Base-by-base conservation (phyloP, 1,140 invertebrate genomes). In the Tribolium madens region DNA sequence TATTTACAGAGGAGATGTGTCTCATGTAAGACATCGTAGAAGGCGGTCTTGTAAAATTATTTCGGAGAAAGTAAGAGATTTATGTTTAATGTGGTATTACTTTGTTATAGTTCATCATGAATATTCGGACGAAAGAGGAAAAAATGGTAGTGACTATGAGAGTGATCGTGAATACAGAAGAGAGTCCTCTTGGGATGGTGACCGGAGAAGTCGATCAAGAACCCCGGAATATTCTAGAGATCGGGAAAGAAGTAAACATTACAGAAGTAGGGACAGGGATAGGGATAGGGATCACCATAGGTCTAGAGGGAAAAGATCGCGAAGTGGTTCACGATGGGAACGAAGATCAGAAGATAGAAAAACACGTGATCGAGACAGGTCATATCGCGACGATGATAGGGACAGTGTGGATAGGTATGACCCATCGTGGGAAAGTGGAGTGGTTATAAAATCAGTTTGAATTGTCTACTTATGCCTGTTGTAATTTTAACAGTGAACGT, bases 401-500 rank as follows among this genome's bases (percentile, higher is more conserved):
- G 85, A 86, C 75, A 85, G 83, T 78, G 78, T 78, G 42, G 80
- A 82, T 79, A 81, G 81, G 79, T 81, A 78, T 69, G 75, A 80
- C 36, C 15, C 70, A 64, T 72, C 52, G 70, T 73, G 42, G 74
- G 60, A 73, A 82, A 73, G 80, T 79, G 72, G 80, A 81, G 78
- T 82, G 79, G 79, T 73, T 81, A 72, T 81, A 78, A 76, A 77
- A 57, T 78, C 50, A 64, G 42, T 76, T 76, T 79, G 73, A 50
- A 79, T 42, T 78, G 33, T 79, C 60, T 76, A 79, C 52, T 80
- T 77, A 81, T 80, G 77, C 72, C 53, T 78, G 77, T 82, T 79
- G 79, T 84, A 79, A 81, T 84, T 79, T 85, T 84, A 72, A 80
- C 81, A 86, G 84, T 84, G 84, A 85, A 77, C 81, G 84, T 80